Evolutionary conservation across 1,140 invertebrate species (phyloP).

Genomic region (Stegodyphus dumicola): DNA sequence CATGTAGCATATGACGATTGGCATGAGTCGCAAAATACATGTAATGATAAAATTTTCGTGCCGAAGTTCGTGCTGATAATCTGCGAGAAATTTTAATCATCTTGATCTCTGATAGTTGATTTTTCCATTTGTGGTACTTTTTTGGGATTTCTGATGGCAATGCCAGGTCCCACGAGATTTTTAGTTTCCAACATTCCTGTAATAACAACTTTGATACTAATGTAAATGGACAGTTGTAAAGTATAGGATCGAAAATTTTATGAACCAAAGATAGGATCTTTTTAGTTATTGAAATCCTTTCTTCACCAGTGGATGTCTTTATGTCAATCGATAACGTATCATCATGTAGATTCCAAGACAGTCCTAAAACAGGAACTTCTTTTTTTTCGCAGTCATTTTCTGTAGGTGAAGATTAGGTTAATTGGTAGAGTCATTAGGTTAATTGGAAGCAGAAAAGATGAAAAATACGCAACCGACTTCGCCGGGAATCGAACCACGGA

Average conservation of each 20-base stretch:
- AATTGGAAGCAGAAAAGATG: too few relatives aligned
- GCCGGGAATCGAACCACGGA: too few relatives aligned
- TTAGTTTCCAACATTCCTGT: slow-evolving; percentile 35
- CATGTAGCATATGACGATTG: background rate
- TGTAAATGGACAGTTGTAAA: slow-evolving; percentile 21
- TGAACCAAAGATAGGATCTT: slow-evolving; percentile 10
- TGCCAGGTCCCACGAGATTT: background rate
- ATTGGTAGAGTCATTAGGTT: too few relatives aligned
- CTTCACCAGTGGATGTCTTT: background rate
- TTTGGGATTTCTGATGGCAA: background rate
- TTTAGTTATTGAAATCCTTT: background rate
- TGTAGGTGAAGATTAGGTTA: too few relatives aligned
- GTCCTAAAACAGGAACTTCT: background rate
- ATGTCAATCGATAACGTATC: background rate
- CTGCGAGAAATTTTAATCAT: background rate
- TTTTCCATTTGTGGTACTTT: background rate
- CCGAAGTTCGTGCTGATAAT: background rate
- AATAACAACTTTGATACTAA: slow-evolving; percentile 20
- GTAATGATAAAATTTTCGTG: background rate
- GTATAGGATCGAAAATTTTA: slow-evolving; percentile 46
- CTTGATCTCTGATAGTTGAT: background rate
- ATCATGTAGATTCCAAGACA: background rate
- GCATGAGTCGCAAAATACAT: background rate
- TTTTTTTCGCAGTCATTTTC: too few relatives aligned
- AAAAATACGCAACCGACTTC: too few relatives aligned